Evolutionary conservation across 1,140 invertebrate species (phyloP), one percentile per base, ranked within the genome.

Genomic region (Zaprionus capensis): DNA sequence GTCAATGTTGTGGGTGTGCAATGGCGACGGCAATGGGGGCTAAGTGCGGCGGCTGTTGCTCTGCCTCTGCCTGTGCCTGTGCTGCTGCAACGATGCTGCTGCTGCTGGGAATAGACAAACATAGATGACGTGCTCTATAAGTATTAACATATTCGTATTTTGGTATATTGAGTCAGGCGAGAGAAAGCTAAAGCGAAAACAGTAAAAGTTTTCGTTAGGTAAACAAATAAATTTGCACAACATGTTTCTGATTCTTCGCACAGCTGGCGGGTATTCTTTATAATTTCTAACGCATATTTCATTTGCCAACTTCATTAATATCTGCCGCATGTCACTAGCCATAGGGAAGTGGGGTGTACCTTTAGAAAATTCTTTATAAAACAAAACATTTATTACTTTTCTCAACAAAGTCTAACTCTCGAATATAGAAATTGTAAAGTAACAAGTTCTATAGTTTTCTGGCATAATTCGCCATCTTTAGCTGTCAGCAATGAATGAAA

Each of bases 221-320:
- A 86, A 87, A 86, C 82, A 86, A 82, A 86, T 82, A 86, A 86
- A 87, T 86, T 80, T 55, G 34, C 62, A 51, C 5, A 55, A 80
- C 65, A 78, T 17, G n/a, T 46, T 44, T 44, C 41, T 17, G 41
- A 65, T 51, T 68, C 12, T 63, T 28, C 78, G 24, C 22, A 70
- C 74, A 84, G 70, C 74, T 84, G 77, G 55, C 46, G 38, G 58
- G 68, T 82, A 28, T 59, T 64, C 31, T 75, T 53, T 74, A 70
- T 59, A 46, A 64, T 66, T 51, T 66, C 14, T 62, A 51, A 17
- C 41, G 44, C 67, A 69, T 74, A 61, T 82, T 28, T 34, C 26
- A 64, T 36, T 34, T 64, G 44, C 36, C 6, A 12, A 56, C 24
- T 20, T 36, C 34, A 55, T 66, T 20, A 55, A 66, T 55, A 51